A percentile compares a stretch with the other conserved stretches of the same genome.
Conservation (phyloP, 2,797 vertebrate genomes). For the Prunella strophiata region DNA sequence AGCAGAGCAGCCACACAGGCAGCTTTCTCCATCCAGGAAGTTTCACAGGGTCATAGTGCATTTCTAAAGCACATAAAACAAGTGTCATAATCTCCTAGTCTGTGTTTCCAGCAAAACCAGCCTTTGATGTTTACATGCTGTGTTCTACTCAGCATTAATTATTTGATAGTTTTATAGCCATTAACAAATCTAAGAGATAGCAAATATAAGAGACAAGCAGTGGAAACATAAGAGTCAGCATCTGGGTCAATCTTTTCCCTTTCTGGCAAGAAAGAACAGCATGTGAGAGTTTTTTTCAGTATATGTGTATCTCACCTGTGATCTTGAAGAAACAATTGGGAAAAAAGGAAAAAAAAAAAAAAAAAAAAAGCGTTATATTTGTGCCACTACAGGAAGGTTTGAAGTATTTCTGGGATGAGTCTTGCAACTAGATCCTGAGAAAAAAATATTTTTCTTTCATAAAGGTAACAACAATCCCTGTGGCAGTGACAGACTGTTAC, state of each 20-base stretch:
- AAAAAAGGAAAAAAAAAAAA: background rate
- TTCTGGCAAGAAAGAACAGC: background rate
- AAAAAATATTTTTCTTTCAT: background rate
- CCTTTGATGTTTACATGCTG: background rate
- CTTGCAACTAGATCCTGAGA: background rate
- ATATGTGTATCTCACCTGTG: background rate
- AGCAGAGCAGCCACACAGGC: fast-evolving
- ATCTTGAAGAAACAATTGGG: background rate
- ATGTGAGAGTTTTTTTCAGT: background rate
- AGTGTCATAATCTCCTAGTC: background rate
- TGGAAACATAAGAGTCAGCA: background rate
- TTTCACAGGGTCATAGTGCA: background rate
- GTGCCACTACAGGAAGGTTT: background rate
- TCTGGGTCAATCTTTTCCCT: background rate
- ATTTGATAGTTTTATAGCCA: background rate
- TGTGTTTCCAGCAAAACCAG: background rate
- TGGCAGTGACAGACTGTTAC: background rate
- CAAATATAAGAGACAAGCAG: background rate
- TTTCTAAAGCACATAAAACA: background rate
- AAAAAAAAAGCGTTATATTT: background rate
- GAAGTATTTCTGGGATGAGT: background rate
- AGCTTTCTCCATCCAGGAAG: background rate
- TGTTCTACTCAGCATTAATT: background rate
- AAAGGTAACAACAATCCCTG: background rate
- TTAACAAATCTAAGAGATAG: background rate